A percentile compares a stretch with the other conserved stretches of the same genome.
Evolutionary conservation across 2,113 vertebrate genomes (phyloP).

Genomic region (Hemichromis elongatus): DNA sequence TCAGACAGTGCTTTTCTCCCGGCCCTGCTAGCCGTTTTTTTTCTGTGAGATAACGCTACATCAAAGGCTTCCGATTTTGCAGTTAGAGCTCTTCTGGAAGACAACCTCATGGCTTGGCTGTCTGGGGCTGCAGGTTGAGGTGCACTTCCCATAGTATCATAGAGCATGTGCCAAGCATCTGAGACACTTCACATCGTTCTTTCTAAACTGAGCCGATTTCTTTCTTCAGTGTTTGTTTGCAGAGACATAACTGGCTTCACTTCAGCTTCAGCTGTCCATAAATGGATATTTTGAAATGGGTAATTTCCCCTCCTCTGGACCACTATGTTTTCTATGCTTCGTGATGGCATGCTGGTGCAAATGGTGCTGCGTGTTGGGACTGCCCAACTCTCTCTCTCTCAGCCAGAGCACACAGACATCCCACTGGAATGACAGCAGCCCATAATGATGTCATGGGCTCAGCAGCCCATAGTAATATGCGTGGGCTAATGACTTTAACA

Average conservation of each 20-base stretch:
- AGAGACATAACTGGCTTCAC: not conserved
- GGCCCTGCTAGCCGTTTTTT: conserved; percentile 12
- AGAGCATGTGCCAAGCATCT: not conserved
- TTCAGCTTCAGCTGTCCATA: not conserved
- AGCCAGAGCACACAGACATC: conserved; percentile 48
- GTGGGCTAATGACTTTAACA: conserved; percentile 66
- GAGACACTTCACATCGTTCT: not conserved
- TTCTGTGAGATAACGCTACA: conserved; percentile 47
- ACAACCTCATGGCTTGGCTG: not conserved
- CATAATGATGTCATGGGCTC: conserved; percentile 70
- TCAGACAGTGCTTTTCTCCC: conserved; percentile 34
- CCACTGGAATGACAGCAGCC: conserved; percentile 55
- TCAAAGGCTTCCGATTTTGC: conserved; percentile 36
- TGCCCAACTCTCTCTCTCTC: conserved; percentile 11
- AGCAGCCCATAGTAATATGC: conserved; percentile 52
- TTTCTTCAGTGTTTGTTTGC: not conserved
- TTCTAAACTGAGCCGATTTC: not conserved
- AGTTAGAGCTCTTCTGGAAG: conserved; percentile 15
- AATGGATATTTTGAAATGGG: conserved; percentile 28
- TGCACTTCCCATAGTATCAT: not conserved
- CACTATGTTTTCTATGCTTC: conserved; percentile 23
- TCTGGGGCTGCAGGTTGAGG: not conserved
- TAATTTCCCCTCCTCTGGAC: conserved; percentile 12
- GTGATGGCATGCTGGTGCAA: conserved; percentile 22
- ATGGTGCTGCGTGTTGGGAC: not conserved